phyloP scores from a whole-genome alignment of 2,113 vertebrate species.

The Lutjanus erythropterus region DNA sequence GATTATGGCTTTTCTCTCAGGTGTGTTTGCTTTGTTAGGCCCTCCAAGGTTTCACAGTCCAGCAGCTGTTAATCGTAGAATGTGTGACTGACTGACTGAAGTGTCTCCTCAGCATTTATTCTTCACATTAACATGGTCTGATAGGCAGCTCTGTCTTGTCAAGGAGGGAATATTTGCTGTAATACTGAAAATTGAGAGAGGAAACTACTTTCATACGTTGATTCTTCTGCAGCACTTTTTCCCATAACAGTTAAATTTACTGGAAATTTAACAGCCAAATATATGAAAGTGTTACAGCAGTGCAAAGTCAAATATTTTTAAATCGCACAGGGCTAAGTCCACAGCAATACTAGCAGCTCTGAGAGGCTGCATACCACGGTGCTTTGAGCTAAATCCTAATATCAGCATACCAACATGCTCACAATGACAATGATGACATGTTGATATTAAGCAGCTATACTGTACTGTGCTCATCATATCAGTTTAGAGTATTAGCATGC shows the following conservation, averaged over 20 bases:
- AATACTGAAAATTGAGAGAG: neutral
- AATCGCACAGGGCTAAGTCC: neutral
- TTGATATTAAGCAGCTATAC: too few relatives aligned
- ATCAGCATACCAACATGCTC: neutral
- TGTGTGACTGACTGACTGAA: slow-evolving; percentile 22
- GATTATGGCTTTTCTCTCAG: slow-evolving; percentile 11
- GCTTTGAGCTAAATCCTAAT: too few relatives aligned
- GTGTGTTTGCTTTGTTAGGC: slow-evolving; percentile 20
- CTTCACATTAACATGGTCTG: slow-evolving; percentile 25
- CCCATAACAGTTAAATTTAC: neutral
- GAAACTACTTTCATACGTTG: neutral
- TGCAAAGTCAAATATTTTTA: neutral
- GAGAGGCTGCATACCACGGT: neutral
- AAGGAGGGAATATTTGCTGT: slow-evolving; percentile 10
- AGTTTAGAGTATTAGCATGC: neutral
- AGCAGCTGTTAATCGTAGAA: slow-evolving; percentile 41
- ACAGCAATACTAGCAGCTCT: neutral
- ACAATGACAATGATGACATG: too few relatives aligned
- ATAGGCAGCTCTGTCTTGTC: slow-evolving; percentile 21
- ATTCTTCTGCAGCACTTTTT: neutral
- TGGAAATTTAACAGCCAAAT: neutral
- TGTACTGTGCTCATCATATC: too few relatives aligned
- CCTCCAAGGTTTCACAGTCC: slow-evolving; percentile 30
- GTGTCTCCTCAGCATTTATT: slow-evolving; percentile 37
- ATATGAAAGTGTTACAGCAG: neutral